phyloP scores from a whole-genome alignment of 2,797 vertebrate genomes.

The Sebastes goodei region DNA sequence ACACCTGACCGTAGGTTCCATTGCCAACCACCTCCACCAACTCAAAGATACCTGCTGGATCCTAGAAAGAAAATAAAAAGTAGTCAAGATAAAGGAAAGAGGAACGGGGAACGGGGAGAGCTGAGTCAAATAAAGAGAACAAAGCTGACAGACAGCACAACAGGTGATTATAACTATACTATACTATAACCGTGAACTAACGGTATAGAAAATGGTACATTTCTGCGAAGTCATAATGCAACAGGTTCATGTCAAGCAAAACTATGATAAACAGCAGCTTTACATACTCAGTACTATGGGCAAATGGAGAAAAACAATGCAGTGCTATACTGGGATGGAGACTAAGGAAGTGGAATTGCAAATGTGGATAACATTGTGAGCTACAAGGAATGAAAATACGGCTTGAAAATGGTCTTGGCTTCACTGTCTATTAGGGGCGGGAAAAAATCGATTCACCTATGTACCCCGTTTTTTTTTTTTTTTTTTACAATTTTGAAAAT shows the following conservation, averaged over 20 bases:
- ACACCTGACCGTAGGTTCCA: conserved; percentile 92
- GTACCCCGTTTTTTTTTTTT: too few species aligned
- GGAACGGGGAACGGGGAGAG: background rate
- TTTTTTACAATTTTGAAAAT: too few species aligned
- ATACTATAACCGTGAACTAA: background rate
- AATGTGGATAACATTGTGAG: conserved; percentile 5
- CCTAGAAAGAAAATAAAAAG: conserved; percentile 58
- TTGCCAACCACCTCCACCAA: conserved; percentile 92
- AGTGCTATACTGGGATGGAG: conserved; percentile 11
- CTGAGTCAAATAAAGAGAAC: background rate
- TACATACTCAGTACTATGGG: background rate
- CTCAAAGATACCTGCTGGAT: conserved; percentile 92
- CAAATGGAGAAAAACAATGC: conserved; percentile 24
- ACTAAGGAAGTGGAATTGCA: conserved; percentile 25
- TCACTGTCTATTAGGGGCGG: background rate
- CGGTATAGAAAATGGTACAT: background rate
- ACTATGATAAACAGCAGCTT: background rate
- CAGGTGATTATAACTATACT: background rate
- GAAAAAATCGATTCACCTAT: too few species aligned
- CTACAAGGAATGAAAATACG: background rate
- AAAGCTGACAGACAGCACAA: background rate
- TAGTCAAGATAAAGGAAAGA: background rate
- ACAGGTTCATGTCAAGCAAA: background rate
- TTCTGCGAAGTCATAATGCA: background rate
- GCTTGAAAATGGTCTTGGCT: background rate